Percentiles rank a stretch among this genome's conserved stretches.
Evolutionary conservation across 35 echinoderm and acorn worm species (phyloP).

Genomic region (Strongylocentrotus purpuratus): DNA sequence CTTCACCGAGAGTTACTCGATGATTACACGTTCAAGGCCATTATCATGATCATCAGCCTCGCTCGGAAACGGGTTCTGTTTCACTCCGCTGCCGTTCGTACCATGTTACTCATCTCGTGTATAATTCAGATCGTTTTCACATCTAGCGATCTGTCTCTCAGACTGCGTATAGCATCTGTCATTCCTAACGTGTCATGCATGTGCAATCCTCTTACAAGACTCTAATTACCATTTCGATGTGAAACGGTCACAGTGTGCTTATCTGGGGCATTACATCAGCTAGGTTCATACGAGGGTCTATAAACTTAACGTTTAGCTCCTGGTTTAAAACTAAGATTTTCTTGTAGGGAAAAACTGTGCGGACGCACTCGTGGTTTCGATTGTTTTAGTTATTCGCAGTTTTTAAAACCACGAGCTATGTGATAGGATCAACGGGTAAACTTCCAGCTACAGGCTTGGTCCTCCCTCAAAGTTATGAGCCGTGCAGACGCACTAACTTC

Average conservation of each 20-base stretch:
- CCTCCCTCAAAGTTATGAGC: too few relatives aligned
- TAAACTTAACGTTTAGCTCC: too few relatives aligned
- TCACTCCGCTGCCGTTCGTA: background rate
- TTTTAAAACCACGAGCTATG: too few relatives aligned
- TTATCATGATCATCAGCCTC: background rate
- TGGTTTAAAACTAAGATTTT: too few relatives aligned
- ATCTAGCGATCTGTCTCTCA: background rate
- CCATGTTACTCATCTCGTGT: background rate
- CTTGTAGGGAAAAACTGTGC: too few relatives aligned
- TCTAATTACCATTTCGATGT: background rate
- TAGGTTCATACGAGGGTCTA: too few relatives aligned
- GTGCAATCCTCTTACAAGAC: background rate
- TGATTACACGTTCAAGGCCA: background rate
- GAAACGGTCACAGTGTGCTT: background rate
- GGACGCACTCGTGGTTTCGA: too few relatives aligned
- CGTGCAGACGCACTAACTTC: too few relatives aligned
- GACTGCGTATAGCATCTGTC: background rate
- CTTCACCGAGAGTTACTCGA: background rate
- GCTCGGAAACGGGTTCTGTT: background rate
- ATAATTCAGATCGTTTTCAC: slow-evolving; percentile 4
- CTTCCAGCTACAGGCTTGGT: too few relatives aligned
- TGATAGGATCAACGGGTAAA: too few relatives aligned
- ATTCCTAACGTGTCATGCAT: background rate
- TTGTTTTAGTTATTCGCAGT: too few relatives aligned
- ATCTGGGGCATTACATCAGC: background rate